Percentiles rank a stretch among this genome's conserved stretches.
These are phyloP conservation scores for Andrena hattorfiana DNA, from an alignment of 2,888 invertebrate species.

Conservation along the genomic window DNA sequence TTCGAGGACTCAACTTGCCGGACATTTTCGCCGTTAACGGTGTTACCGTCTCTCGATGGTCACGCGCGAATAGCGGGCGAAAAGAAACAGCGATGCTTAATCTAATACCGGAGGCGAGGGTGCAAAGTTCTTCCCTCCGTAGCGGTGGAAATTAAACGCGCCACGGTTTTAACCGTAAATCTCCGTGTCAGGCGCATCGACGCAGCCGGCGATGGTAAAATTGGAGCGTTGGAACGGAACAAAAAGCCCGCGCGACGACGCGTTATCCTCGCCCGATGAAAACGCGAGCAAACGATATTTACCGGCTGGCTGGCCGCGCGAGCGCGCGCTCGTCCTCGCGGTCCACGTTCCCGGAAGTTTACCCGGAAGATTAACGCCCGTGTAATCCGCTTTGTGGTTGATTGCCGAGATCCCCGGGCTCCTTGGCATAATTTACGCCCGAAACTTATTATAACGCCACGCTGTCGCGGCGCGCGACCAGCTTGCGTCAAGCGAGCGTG, in stretches of 20 bases:
- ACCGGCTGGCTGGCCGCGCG: not conserved
- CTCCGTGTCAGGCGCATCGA: conserved; percentile 6
- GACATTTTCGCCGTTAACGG: not conserved
- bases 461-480: conserved; percentile 39
- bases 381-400: conserved; percentile 62
- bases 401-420: conserved; percentile 52
- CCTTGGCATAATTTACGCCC: conserved; percentile 50
- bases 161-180: conserved; percentile 20
- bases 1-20: not conserved
- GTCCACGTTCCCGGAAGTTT: conserved; percentile 24
- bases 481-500: conserved; percentile 44
- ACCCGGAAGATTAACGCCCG: conserved; percentile 49
- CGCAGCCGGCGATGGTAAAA: not conserved
- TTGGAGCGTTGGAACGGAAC: not conserved
- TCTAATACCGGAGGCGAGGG: not conserved
- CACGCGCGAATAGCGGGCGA: not conserved
- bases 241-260: not conserved
- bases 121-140: not conserved
- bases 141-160: conserved; percentile 7
- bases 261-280: conserved; percentile 15
- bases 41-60: not conserved
- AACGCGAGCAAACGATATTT: conserved; percentile 39
- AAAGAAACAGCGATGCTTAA: conserved; percentile 16
- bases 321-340: conserved; percentile 19
- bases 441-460: conserved; percentile 49